These are phyloP conservation scores for Drosophila conformis DNA, from an alignment of 2,888 invertebrate species.

Conservation along the genomic window DNA sequence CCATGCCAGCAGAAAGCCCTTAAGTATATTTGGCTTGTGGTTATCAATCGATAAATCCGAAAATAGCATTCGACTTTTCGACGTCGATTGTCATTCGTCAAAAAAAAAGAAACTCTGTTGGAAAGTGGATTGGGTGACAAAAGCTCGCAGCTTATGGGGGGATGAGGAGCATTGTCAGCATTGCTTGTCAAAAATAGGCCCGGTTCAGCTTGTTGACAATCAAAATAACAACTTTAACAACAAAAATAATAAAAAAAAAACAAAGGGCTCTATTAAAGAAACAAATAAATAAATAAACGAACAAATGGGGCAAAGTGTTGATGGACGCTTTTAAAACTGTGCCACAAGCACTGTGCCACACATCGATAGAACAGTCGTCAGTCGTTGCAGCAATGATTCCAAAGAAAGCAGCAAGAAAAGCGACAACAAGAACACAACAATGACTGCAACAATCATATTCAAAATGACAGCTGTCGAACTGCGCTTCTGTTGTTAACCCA, in stretches of 20 bases:
- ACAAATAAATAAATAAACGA: constrained; percentile 56
- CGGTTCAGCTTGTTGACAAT: constrained; percentile 42
- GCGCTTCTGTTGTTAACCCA: constrained; percentile 30
- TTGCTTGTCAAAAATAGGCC: constrained; percentile 34
- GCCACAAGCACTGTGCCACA: constrained; percentile 54
- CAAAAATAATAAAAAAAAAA: constrained; percentile 19
- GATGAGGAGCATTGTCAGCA: constrained; percentile 36
- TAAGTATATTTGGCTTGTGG: constrained; percentile 5
- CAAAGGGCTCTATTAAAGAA: constrained; percentile 56
- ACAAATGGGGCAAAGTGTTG: constrained; percentile 30
- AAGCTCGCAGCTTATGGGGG: constrained; percentile 6
- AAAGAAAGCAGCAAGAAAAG: constrained; percentile 1
- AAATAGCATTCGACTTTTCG: constrained; percentile 70
- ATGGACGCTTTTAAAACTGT: constrained; percentile 36
- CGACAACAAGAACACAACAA: neutral
- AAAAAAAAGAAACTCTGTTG: neutral
- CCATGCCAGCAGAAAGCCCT: neutral
- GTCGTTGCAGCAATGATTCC: constrained; percentile 31
- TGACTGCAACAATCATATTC: constrained; percentile 12
- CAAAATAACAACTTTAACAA: constrained; percentile 40
- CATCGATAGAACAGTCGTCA: constrained; percentile 34
- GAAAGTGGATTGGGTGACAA: constrained; percentile 26
- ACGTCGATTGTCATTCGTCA: constrained; percentile 39
- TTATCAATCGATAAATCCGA: constrained; percentile 68
- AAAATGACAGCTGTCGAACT: constrained; percentile 40